These are phyloP conservation scores for Ceramica pisi DNA, from an alignment of 2,888 invertebrate species.

Conservation along the genomic window DNA sequence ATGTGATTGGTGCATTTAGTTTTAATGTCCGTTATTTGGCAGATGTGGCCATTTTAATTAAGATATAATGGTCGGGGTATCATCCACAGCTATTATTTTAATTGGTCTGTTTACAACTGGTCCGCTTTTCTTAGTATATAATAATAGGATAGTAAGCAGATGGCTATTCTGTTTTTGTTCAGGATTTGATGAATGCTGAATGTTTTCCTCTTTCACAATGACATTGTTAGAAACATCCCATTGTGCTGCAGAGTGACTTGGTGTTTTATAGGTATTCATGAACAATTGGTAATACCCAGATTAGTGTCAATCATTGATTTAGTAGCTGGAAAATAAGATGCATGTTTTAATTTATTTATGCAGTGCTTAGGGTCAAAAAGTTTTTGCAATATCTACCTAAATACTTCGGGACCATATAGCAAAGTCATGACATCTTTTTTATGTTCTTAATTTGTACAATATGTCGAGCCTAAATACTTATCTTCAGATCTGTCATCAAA, in stretches of 20 bases:
- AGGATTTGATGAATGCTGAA: neutral
- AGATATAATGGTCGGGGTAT: constrained; percentile 27
- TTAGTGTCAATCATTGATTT: neutral
- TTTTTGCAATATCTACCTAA: neutral
- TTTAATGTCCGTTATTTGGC: constrained; percentile 45
- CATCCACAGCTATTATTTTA: constrained; percentile 31
- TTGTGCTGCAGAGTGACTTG: constrained; percentile 8
- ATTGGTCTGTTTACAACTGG: constrained; percentile 33
- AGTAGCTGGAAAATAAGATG: neutral
- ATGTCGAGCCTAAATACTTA: neutral
- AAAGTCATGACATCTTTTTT: neutral
- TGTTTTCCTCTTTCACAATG: neutral
- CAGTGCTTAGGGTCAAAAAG: neutral
- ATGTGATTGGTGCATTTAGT: constrained; percentile 51
- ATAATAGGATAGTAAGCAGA: neutral
- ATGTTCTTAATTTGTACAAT: neutral
- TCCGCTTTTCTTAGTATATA: constrained; percentile 30
- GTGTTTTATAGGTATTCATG: constrained; percentile 6
- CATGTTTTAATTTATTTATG: neutral
- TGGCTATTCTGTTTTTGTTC: constrained; percentile 1
- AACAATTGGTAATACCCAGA: neutral
- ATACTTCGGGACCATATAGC: neutral
- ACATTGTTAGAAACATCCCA: constrained; percentile 21
- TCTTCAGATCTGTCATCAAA: constrained; percentile 2
- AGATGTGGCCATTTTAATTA: constrained; percentile 35